These are phyloP conservation scores for Drosophila albomicans DNA, from an alignment of 1,140 invertebrate genomes.

Conservation along the genomic window DNA sequence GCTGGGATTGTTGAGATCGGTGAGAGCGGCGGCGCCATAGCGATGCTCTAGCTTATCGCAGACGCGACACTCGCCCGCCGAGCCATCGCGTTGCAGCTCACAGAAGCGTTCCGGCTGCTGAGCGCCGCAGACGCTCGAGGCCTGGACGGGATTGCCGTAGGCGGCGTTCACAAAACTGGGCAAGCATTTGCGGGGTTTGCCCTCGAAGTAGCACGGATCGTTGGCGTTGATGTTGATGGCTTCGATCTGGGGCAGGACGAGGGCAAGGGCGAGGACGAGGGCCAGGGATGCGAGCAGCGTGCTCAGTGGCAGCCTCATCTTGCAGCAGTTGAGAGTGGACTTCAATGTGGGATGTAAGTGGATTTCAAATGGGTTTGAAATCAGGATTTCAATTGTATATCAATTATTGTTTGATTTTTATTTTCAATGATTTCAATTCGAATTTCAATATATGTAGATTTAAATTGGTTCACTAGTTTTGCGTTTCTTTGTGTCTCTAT, in stretches of 20 bases:
- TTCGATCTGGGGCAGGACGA: background rate
- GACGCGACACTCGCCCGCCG: conserved; percentile 90
- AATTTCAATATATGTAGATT: too few relatives aligned
- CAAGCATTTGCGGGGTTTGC: conserved; percentile 93
- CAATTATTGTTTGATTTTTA: background rate
- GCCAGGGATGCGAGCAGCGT: background rate
- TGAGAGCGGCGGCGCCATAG: conserved; percentile 89
- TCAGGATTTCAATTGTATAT: background rate
- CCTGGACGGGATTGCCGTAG: conserved; percentile 94
- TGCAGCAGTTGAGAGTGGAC: background rate
- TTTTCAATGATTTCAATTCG: too few relatives aligned
- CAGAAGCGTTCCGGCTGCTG: conserved; percentile 89
- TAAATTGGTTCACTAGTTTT: background rate
- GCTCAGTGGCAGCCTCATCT: conserved; percentile 28
- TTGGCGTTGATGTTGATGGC: conserved; percentile 56
- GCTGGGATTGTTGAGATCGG: conserved; percentile 98
- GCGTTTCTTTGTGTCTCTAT: conserved; percentile 22
- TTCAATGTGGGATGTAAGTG: too few relatives aligned
- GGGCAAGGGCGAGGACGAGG: too few relatives aligned
- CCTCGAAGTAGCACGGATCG: conserved; percentile 97
- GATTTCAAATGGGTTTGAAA: background rate
- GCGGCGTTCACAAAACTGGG: conserved; percentile 99
- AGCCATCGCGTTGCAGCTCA: conserved; percentile 87
- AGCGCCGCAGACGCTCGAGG: conserved; percentile 96
- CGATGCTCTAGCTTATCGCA: conserved; percentile 92